Evolutionary conservation across 1,140 invertebrate species (phyloP), one percentile per base, ranked within the genome.

Genomic region (Nymphalis io): DNA sequence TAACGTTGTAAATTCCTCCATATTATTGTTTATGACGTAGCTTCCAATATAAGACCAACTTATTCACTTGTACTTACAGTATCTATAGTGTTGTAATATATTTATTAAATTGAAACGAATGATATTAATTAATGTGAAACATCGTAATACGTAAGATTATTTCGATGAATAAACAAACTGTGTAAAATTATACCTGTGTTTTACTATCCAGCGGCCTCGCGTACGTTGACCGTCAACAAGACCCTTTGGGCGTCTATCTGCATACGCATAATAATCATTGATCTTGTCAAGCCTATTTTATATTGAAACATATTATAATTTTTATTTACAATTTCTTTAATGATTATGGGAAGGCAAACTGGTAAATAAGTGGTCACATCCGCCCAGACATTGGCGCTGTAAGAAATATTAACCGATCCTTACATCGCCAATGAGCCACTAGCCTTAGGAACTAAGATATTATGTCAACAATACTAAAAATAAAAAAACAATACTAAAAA

Each of bases 151-250:
- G 60, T 81, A 79, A 83, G 60, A 80, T 79, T 80, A 83, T 86
- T 89, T 76, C 83, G 86, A 82, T 85, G 86, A 89, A 87, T 89
- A 88, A 87, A 87, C 73, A 88, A 85, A 82, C 69, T 84, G 85
- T 86, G 81, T 83, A 87, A 76, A 81, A 82, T 70, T 75, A 72
- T 44, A 18, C 10, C 44, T 40, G 70, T 38, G 60, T 80, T 75
- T 74, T 67, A 53, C 3, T 55, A 20, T 18, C 18, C 16, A 21
- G 0, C 18, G 18, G 1, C 18, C 12, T n/a, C 5, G 40, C 13
- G 1, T 2, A 44, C n/a, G 13, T 44, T 44, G 13, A 44, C n/a
- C 12, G 40, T 13, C 40, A 44, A 15, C 11, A 11, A n/a, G 0
- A 44, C 12, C 13, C 40, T 13, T 13, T 15, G 12, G 15, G 15